Percentiles rank a stretch among this genome's conserved stretches.
Evolutionary conservation across 1,140 invertebrate species (phyloP).

Genomic region (Cydia amplana): DNA sequence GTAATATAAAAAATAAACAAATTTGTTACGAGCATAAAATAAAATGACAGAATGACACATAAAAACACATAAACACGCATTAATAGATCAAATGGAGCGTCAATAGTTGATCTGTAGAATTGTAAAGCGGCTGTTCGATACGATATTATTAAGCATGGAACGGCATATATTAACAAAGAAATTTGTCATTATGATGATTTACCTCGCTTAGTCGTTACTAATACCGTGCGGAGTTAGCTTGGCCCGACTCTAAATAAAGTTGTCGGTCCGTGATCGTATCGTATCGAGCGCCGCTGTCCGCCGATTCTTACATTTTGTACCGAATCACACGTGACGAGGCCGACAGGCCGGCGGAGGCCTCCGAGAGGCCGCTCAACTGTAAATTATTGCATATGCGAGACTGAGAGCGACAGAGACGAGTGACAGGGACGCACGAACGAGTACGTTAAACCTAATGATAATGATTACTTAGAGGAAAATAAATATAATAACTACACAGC

Average conservation of each 20-base stretch:
- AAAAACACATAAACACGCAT: too few relatives aligned
- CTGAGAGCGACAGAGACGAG: not conserved
- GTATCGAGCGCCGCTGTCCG: not conserved
- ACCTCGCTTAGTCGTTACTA: too few relatives aligned
- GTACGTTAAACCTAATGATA: not conserved
- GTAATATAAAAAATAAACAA: too few relatives aligned
- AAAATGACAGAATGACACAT: too few relatives aligned
- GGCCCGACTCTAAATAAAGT: too few relatives aligned
- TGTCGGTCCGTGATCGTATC: too few relatives aligned
- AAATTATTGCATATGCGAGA: not conserved
- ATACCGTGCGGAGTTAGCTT: too few relatives aligned
- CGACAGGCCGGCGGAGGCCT: not conserved
- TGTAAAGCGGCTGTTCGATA: not conserved
- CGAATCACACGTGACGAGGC: not conserved
- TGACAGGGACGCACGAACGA: conserved; percentile 9
- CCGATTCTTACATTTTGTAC: not conserved
- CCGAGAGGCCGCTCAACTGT: not conserved
- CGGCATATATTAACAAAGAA: too few relatives aligned
- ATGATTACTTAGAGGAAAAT: not conserved
- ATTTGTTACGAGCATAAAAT: too few relatives aligned
- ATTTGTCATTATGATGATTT: too few relatives aligned
- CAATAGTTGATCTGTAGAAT: not conserved
- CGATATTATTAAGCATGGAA: not conserved
- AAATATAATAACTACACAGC: not conserved
- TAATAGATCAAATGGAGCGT: not conserved